phyloP scores from a whole-genome alignment of 2,888 invertebrate species.

The Dryadula phaetusa region DNA sequence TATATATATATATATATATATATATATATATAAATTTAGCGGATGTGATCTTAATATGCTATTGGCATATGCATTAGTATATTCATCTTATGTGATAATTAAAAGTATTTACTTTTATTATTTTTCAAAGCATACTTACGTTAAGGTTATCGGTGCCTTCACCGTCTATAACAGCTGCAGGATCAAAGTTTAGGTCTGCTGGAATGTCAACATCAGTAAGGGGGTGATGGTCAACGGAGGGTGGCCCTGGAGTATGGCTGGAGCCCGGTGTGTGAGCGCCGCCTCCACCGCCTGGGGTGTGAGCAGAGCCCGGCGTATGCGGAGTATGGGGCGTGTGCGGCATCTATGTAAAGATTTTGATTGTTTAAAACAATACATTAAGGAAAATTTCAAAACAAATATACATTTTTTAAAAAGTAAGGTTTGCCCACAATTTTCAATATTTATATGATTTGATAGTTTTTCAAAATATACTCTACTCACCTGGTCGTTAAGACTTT shows the following conservation, averaged over 20 bases:
- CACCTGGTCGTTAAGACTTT: slow-evolving; percentile 95
- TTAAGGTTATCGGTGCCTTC: slow-evolving; percentile 96
- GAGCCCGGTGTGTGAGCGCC: slow-evolving; percentile 88
- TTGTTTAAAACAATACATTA: neutral
- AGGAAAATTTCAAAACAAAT: neutral
- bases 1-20: neutral
- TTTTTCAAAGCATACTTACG: slow-evolving; percentile 85
- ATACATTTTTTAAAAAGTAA: neutral
- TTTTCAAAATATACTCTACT: slow-evolving; percentile 41
- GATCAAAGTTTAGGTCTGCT: slow-evolving; percentile 96
- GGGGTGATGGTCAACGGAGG: slow-evolving; percentile 90
- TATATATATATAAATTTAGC: neutral
- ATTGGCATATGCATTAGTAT: no score
- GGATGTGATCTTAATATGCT: neutral
- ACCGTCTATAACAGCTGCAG: slow-evolving; percentile 95
- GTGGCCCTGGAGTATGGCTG: slow-evolving; percentile 90
- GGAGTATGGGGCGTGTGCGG: slow-evolving; percentile 88
- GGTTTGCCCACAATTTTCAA: neutral
- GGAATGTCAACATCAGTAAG: slow-evolving; percentile 90
- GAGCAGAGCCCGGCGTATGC: slow-evolving; percentile 91
- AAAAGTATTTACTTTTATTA: no score
- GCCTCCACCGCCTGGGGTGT: slow-evolving; percentile 89
- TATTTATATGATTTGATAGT: neutral
- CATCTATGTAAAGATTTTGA: slow-evolving; percentile 77
- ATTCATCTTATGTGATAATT: no score